phyloP scores from a whole-genome alignment of 2,888 invertebrate genomes.

The Galeruca laticollis region DNA sequence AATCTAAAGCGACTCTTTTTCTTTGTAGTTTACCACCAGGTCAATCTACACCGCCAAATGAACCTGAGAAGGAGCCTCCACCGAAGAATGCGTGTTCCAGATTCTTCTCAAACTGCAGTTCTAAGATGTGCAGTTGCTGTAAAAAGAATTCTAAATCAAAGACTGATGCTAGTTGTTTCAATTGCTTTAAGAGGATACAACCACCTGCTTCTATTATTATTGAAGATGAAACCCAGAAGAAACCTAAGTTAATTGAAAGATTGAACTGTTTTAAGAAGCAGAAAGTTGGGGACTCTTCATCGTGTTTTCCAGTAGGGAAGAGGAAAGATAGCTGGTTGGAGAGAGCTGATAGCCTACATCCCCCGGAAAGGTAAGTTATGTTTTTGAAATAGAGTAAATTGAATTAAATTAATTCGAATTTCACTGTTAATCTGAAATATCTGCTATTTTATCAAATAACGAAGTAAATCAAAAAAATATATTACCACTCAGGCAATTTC shows the following conservation, averaged over 20 bases:
- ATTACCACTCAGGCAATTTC: too few relatives aligned
- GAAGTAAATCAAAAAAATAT: too few relatives aligned
- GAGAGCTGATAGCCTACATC: slow-evolving; percentile 70
- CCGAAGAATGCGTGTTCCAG: slow-evolving; percentile 53
- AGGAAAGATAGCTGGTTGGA: slow-evolving; percentile 68
- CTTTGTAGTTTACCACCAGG: slow-evolving; percentile 53
- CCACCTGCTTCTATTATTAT: slow-evolving; percentile 56
- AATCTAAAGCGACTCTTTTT: not conserved
- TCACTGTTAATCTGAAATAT: too few relatives aligned
- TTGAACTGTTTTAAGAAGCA: slow-evolving; percentile 65
- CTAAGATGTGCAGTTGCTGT: slow-evolving; percentile 54
- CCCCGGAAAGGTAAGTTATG: slow-evolving; percentile 58
- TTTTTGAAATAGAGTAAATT: not conserved
- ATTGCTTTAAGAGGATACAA: slow-evolving; percentile 60
- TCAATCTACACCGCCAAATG: slow-evolving; percentile 50
- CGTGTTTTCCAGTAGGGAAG: slow-evolving; percentile 58
- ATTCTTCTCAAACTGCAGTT: slow-evolving; percentile 56
- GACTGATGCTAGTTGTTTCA: slow-evolving; percentile 66
- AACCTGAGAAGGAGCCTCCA: slow-evolving; percentile 50
- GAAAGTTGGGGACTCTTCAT: slow-evolving; percentile 66
- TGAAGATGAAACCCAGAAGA: slow-evolving; percentile 62
- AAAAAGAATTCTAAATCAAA: slow-evolving; percentile 41
- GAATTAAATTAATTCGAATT: not conserved
- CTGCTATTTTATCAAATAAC: too few relatives aligned
- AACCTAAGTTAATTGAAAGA: slow-evolving; percentile 57